Evolutionary conservation across 2,797 vertebrate genomes (phyloP), one percentile per base, ranked within the genome.

Genomic region (Rhinogobio ventralis): DNA sequence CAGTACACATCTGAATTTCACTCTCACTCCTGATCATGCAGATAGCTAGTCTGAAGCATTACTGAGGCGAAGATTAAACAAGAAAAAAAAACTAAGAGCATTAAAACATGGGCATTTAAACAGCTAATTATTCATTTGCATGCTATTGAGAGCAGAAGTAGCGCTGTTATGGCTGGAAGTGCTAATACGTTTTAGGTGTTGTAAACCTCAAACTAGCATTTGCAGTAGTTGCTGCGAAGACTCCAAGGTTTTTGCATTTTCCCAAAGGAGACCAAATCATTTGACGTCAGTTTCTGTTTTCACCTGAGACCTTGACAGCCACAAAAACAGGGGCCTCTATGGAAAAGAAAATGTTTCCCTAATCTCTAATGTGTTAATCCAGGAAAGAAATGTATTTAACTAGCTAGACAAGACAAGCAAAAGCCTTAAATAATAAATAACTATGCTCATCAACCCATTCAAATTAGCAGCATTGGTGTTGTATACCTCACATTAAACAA

Each of bases 1-100:
- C 87, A 66, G 55, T 57, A 30, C 45, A 79, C 19, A 68, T 87
- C 57, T 88, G 90, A 92, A 91, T 89, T 74, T n/a, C 87, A 94
- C 92, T 94, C 90, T 88, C 89, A 89, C 39, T 36, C 84, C 85
- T 80, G 89, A 90, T 91, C 92, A 89, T n/a, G 92, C 85, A 91
- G 92, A 94, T 92, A 94, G 92, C 91, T 85, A 82, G 80, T 83
- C 88, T 80, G 89, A 90, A 92, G 91, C 86, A 91, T 86, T 89
- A 91, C 84, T 89, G 92, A 92, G 84, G 53, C 79, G 82, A 83
- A 60, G 30, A 90, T 92, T 90, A 90, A 91, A 85, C 66, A 25
- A 20, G 6, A 49, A 6, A 33, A 46, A 28, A 28, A 53, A 1
- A 10, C 42, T 51, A 80, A 49, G 13, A 36, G 62, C 60, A 74